A percentile compares a stretch with the other conserved stretches of the same genome.
Evolutionary conservation across 2,113 vertebrate species (phyloP).

Genomic region (Xiphophorus hellerii): DNA sequence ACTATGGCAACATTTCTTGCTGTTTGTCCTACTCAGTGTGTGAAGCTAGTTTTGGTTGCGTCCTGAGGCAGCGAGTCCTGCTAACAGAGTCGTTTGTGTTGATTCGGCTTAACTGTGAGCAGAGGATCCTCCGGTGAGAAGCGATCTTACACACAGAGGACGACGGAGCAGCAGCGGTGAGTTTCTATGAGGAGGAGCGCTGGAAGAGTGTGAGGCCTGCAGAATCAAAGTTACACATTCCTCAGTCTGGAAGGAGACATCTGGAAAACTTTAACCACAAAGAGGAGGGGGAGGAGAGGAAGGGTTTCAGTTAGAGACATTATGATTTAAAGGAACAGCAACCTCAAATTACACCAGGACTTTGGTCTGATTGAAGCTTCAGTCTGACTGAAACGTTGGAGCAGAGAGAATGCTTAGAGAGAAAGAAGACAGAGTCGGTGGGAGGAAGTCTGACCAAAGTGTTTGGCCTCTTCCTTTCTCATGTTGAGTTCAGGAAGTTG

Average conservation of each 20-base stretch:
- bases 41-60: no score
- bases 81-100: neutral
- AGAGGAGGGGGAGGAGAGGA: slow-evolving; percentile 40
- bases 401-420: neutral
- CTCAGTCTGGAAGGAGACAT: slow-evolving; percentile 50
- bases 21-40: no score
- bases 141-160: neutral
- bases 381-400: neutral
- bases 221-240: slow-evolving; percentile 55
- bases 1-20: neutral
- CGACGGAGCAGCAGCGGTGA: neutral
- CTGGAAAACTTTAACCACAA: slow-evolving; percentile 61
- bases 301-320: neutral
- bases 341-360: no score
- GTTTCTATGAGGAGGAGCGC: neutral
- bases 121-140: neutral
- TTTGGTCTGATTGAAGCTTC: neutral
- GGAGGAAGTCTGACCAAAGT: slow-evolving; percentile 58
- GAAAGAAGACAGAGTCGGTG: neutral
- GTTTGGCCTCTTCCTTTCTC: slow-evolving; percentile 63
- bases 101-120: neutral
- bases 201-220: neutral
- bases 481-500: slow-evolving; percentile 64
- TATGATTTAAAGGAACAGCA: neutral
- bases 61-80: no score